Conservation (phyloP, 2,888 invertebrate genomes). For the Neocrepidodera transversa region DNA sequence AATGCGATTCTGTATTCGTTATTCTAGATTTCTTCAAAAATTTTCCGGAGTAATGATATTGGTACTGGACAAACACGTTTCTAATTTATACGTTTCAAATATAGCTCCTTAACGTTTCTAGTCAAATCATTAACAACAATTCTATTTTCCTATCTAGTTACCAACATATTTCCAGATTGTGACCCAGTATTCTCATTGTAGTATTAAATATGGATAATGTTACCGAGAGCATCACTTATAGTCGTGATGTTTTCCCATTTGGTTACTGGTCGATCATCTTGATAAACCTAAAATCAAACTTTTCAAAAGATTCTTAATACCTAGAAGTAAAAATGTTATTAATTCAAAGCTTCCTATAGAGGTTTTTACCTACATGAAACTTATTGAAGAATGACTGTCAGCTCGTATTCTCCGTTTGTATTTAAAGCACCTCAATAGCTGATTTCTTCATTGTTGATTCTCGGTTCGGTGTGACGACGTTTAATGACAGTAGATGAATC, state of each 20-base stretch:
- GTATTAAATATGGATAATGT: slow-evolving; percentile 43
- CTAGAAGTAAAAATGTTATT: not conserved
- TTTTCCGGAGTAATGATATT: slow-evolving; percentile 14
- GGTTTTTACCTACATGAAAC: too few species aligned
- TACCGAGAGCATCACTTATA: slow-evolving; percentile 46
- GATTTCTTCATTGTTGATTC: not conserved
- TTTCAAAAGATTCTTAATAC: not conserved
- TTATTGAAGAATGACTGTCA: slow-evolving; percentile 28
- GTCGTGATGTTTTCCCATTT: slow-evolving; percentile 47
- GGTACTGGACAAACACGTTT: slow-evolving; percentile 12
- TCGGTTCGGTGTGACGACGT: slow-evolving; percentile 33
- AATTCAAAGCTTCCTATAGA: too few species aligned
- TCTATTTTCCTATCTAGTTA: slow-evolving; percentile 43
- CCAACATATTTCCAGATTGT: slow-evolving; percentile 10
- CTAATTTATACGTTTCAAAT: slow-evolving; percentile 21
- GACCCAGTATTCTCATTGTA: slow-evolving; percentile 30
- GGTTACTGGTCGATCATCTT: slow-evolving; percentile 40
- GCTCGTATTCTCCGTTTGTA: slow-evolving; percentile 30
- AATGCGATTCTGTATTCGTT: not conserved
- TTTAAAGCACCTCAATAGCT: slow-evolving; percentile 27
- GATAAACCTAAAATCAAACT: slow-evolving; percentile 2
- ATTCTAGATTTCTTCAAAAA: slow-evolving; percentile 6
- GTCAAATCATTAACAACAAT: slow-evolving; percentile 43
- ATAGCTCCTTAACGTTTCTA: slow-evolving; percentile 43
- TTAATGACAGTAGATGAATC: slow-evolving; percentile 38